Percentiles rank a stretch among this genome's conserved stretches.
These are phyloP conservation scores for Lerema accius DNA, from an alignment of 1,140 invertebrate species.

Conservation along the genomic window DNA sequence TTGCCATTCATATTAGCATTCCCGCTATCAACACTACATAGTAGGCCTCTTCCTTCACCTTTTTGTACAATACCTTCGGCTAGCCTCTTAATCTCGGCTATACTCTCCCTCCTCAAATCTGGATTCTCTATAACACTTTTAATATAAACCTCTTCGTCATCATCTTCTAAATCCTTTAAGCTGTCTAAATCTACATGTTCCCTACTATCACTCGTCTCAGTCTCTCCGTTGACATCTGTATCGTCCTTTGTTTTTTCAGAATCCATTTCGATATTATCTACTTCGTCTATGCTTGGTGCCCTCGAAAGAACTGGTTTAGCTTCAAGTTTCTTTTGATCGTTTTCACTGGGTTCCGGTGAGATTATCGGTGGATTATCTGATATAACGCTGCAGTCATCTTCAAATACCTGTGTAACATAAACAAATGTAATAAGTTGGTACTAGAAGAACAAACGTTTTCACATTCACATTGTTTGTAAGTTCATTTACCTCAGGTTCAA, in stretches of 20 bases:
- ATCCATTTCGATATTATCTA: constrained; percentile 80
- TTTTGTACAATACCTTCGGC: constrained; percentile 78
- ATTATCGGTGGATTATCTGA: constrained; percentile 81
- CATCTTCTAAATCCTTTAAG: constrained; percentile 63
- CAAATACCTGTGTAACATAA: constrained; percentile 79
- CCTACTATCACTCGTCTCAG: constrained; percentile 65
- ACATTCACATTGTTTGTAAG: no score
- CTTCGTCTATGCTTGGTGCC: constrained; percentile 75
- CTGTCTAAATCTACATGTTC: constrained; percentile 64
- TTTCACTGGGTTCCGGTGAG: constrained; percentile 76
- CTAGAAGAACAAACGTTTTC: no score
- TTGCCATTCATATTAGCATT: constrained; percentile 67
- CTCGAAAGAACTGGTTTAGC: constrained; percentile 66
- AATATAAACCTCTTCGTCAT: constrained; percentile 63
- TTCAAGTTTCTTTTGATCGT: constrained; percentile 71
- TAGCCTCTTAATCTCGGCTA: constrained; percentile 76
- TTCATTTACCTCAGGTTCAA: constrained; percentile 69
- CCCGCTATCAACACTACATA: constrained; percentile 73
- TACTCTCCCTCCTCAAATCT: constrained; percentile 73
- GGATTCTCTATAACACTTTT: constrained; percentile 76
- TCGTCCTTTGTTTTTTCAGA: constrained; percentile 63
- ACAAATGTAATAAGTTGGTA: no score
- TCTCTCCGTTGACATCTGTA: constrained; percentile 69
- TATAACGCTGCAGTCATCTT: constrained; percentile 83
- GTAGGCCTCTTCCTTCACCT: constrained; percentile 63